A percentile compares a stretch with the other conserved stretches of the same genome.
Evolutionary conservation across 2,888 invertebrate species (phyloP).

Genomic region (Empis livida): DNA sequence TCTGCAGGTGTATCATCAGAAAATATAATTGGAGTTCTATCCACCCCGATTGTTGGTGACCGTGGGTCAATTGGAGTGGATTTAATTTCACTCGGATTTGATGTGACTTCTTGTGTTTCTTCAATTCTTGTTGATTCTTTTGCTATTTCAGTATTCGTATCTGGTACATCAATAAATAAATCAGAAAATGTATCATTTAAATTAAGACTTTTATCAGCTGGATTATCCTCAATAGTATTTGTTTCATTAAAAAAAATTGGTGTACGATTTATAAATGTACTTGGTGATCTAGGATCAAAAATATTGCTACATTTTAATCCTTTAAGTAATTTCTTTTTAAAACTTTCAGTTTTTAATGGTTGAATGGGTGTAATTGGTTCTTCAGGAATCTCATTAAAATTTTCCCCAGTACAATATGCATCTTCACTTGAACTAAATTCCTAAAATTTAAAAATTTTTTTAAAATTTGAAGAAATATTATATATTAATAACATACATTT

Average conservation of each 20-base stretch:
- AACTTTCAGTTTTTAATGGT: not conserved
- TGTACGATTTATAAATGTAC: constrained; percentile 8
- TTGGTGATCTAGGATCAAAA: constrained; percentile 13
- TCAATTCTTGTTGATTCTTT: not conserved
- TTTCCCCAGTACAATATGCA: too few species aligned
- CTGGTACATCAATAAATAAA: not conserved
- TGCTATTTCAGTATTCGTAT: not conserved
- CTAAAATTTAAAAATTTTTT: not conserved
- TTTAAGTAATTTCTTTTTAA: constrained; percentile 2
- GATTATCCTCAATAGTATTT: not conserved
- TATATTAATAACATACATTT: constrained; percentile 3
- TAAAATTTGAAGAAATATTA: not conserved
- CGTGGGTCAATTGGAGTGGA: constrained; percentile 10
- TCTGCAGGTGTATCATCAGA: not conserved
- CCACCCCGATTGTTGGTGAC: constrained; percentile 8
- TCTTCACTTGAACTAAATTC: too few species aligned
- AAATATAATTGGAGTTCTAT: constrained; percentile 7
- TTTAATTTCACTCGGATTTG: not conserved
- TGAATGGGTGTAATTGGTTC: too few species aligned
- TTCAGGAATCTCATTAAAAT: too few species aligned
- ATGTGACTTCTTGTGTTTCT: not conserved
- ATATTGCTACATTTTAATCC: not conserved
- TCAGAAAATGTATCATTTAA: constrained; percentile 7
- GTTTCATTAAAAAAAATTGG: constrained; percentile 9
- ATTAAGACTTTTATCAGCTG: not conserved